phyloP scores from a whole-genome alignment of 2,113 vertebrate species.

The Etia nguti region DNA sequence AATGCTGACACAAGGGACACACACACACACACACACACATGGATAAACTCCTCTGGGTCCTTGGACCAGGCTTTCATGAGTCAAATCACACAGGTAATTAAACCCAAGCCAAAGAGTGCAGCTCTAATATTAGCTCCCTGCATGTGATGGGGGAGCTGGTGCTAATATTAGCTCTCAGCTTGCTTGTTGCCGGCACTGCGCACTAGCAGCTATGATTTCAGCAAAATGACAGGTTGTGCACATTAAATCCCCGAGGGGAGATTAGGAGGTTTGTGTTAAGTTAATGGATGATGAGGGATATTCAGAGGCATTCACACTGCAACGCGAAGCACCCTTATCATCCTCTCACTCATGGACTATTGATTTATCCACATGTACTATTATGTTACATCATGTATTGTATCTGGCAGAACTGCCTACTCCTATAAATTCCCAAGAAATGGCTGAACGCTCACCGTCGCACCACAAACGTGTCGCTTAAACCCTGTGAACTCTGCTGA shows the following conservation, averaged over 20 bases:
- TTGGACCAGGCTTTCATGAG: not conserved
- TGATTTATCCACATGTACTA: not conserved
- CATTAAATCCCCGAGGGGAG: not conserved
- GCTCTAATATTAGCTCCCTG: constrained; percentile 48
- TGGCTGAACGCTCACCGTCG: not conserved
- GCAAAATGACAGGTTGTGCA: constrained; percentile 4
- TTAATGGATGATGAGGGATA: not conserved
- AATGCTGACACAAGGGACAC: not conserved
- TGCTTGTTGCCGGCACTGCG: constrained; percentile 13
- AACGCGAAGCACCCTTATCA: not conserved
- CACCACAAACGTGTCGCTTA: not conserved
- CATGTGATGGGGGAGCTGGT: not conserved
- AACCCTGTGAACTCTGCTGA: not conserved
- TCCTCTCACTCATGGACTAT: not conserved
- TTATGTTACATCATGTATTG: not conserved
- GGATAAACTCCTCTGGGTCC: not conserved
- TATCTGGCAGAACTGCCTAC: not conserved
- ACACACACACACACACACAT: not conserved
- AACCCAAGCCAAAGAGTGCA: constrained; percentile 13
- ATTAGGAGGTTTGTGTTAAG: not conserved
- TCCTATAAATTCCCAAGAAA: not conserved
- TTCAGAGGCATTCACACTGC: not conserved
- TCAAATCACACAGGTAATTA: constrained; percentile 58
- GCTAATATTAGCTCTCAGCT: constrained; percentile 63
- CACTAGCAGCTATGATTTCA: constrained; percentile 17